Conservation (phyloP, 2,888 invertebrate genomes). For the Nemapogon koenigi region DNA sequence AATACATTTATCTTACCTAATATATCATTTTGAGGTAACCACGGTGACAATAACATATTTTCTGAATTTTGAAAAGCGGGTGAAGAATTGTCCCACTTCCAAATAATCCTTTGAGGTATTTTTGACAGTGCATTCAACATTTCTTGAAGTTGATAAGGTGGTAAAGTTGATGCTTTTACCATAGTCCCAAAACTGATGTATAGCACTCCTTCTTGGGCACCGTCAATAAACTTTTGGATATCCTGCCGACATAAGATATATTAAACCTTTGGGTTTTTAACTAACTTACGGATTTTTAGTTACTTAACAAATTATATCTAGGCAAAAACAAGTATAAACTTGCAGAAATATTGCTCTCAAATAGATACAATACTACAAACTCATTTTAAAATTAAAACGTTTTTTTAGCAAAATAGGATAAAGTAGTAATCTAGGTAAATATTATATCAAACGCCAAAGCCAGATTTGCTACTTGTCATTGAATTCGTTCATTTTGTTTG, state of each 20-base stretch:
- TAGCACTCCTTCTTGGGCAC: constrained; percentile 70
- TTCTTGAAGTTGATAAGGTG: constrained; percentile 58
- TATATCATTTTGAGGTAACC: constrained; percentile 69
- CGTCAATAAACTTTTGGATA: constrained; percentile 69
- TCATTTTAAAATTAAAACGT: too few species aligned
- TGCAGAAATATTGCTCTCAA: too few species aligned
- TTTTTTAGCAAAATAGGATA: too few species aligned
- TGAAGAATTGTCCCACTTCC: constrained; percentile 76
- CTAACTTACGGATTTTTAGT: too few species aligned
- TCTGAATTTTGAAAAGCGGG: constrained; percentile 45
- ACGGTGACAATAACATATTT: constrained; percentile 60
- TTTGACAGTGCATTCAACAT: constrained; percentile 68
- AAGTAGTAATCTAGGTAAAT: too few species aligned
- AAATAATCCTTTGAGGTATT: constrained; percentile 73
- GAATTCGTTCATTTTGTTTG: too few species aligned
- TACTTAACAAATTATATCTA: too few species aligned
- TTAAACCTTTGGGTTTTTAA: too few species aligned
- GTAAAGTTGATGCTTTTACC: constrained; percentile 70
- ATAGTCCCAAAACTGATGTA: constrained; percentile 82
- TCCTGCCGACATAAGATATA: constrained; percentile 38
- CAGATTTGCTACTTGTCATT: too few species aligned
- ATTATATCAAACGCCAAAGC: too few species aligned
- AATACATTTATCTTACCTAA: constrained; percentile 64
- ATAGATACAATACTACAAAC: too few species aligned
- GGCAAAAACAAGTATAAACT: too few species aligned